Percentiles rank a stretch among this genome's conserved stretches.
phyloP scores from a whole-genome alignment of 1,140 invertebrate genomes.

The Trinorchestia longiramus region DNA sequence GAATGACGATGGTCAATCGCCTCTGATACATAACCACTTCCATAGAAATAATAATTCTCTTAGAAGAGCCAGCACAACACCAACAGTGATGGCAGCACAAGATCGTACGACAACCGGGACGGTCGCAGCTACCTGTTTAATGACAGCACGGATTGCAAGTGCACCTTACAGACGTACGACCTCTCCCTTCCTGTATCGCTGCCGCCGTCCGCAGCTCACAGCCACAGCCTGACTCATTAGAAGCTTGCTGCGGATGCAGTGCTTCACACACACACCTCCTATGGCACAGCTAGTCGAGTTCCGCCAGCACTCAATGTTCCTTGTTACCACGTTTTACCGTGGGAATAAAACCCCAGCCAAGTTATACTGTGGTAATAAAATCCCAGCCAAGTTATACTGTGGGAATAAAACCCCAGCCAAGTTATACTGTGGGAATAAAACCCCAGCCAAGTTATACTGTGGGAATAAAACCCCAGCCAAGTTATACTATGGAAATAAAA shows the following conservation, averaged over 20 bases:
- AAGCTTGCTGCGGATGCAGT: not conserved
- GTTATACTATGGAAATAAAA: too few relatives aligned
- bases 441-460: too few relatives aligned
- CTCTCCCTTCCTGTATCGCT: not conserved
- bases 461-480: too few relatives aligned
- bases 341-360: too few relatives aligned
- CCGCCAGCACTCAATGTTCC: not conserved
- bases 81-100: not conserved
- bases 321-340: not conserved
- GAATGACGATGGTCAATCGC: too few relatives aligned
- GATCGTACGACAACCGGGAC: not conserved
- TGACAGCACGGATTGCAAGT: not conserved
- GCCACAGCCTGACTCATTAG: not conserved
- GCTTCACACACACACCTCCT: not conserved
- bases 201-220: not conserved
- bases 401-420: too few relatives aligned
- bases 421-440: too few relatives aligned
- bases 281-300: not conserved
- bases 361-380: too few relatives aligned
- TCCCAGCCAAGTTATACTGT: too few relatives aligned
- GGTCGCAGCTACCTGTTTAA: slow-evolving; percentile 23
- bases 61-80: not conserved
- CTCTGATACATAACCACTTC: too few relatives aligned
- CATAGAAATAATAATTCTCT: too few relatives aligned
- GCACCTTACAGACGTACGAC: not conserved